Base-by-base conservation (phyloP, 2,113 vertebrate species). In the rat (Rattus norvegicus) region DNA sequence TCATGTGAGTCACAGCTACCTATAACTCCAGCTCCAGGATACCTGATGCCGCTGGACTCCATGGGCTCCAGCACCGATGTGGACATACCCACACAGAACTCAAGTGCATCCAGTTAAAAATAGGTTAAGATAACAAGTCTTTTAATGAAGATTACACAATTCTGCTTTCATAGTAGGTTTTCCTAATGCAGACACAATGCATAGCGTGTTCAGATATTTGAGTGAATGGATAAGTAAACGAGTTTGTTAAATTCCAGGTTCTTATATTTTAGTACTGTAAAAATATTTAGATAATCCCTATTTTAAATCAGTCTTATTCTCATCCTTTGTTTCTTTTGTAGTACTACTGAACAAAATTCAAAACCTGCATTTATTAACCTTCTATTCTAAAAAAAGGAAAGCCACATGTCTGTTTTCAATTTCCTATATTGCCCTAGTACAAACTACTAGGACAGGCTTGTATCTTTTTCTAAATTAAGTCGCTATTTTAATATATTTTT, bases 391-490 rank as follows among this genome's bases (percentile, higher is more conserved):
- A 30, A 39, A 69, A 69, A 73, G 88, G 61, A 95, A 91, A 94
- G 26, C 12, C 10, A 19, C 17, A 59, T 39, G 59, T 75, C 20
- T 52, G 2, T 91, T 92, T 95, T 80, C 36, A 85, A 17, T 87
- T 87, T 54, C 43, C 85, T 69, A 30, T n/a, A 36, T 67, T 95
- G n/a, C 43, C 30, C 88, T 77, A 91, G n/a, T 77, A 26, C 70
- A 86, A 94, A 67, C 65, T 30, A 36, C 70, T 81, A 47, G 47
- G 54, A 39, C 4, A 20, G 36, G 43, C 75, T 16, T 67, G 28
- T 90, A 36, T 56, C 87, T 92, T 81, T 94, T 81, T 39, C 72
- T 81, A 92, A 59, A 80, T 79, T 26, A 95, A 90, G 73, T 90
- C 56, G 19, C 6, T 83, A 67, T 83, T 92, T 88, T 80, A 72